A percentile compares a stretch with the other conserved stretches of the same genome.
These are phyloP conservation scores for Pseudomyrmex cubaensis DNA, from an alignment of 1,140 invertebrate genomes.

Conservation along the genomic window DNA sequence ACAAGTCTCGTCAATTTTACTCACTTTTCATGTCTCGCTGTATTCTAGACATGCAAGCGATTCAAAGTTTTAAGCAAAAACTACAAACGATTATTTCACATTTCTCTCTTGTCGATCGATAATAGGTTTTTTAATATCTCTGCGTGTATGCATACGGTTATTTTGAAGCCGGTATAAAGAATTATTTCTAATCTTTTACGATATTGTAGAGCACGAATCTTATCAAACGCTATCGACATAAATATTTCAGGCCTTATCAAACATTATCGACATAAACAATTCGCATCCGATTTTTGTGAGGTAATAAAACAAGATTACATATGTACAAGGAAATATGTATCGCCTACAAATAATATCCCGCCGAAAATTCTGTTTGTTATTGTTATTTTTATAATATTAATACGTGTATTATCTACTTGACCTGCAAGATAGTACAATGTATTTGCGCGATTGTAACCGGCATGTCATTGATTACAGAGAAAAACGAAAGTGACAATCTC, in stretches of 20 bases:
- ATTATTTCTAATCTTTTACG: too few species aligned
- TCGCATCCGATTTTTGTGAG: conserved; percentile 7
- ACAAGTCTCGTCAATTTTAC: too few species aligned
- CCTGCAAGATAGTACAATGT: background rate
- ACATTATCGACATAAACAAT: conserved; percentile 12
- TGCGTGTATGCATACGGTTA: too few species aligned
- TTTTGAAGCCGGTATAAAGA: too few species aligned
- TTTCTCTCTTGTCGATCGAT: too few species aligned
- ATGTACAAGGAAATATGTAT: conserved; percentile 6
- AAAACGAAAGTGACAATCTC: too few species aligned
- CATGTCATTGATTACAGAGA: background rate
- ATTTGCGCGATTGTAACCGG: conserved; percentile 1
- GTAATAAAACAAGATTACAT: background rate
- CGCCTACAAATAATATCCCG: background rate
- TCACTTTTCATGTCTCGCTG: too few species aligned
- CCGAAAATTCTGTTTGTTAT: conserved; percentile 12
- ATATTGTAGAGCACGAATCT: too few species aligned
- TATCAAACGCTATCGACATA: background rate
- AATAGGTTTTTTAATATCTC: too few species aligned
- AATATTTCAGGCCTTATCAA: conserved; percentile 17
- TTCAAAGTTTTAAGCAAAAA: too few species aligned
- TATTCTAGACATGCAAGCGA: too few species aligned
- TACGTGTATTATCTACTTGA: conserved; percentile 20
- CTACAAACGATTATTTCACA: too few species aligned
- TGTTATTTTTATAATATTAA: background rate